Evolutionary conservation across 2,888 invertebrate species (phyloP).

Genomic region (Drosophila kanekoi): DNA sequence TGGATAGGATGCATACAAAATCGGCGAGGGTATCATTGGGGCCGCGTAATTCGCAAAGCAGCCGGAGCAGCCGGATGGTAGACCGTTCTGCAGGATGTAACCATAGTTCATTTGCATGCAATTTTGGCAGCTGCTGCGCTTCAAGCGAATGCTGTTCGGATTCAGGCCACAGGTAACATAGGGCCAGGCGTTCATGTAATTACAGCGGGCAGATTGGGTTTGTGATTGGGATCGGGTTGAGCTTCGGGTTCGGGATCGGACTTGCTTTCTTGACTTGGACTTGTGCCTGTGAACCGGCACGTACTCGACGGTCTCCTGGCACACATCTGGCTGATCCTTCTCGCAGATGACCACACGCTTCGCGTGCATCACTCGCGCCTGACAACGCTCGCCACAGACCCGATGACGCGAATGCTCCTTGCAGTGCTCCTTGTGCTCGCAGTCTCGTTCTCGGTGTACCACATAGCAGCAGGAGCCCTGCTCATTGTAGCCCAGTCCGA

Average conservation of each 20-base stretch:
- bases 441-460: conserved; percentile 65
- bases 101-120: conserved; percentile 64
- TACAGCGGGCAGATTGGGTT: conserved; percentile 18
- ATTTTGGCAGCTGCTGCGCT: conserved; percentile 49
- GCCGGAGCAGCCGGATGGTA: conserved; percentile 58
- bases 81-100: conserved; percentile 57
- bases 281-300: conserved; percentile 55
- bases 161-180: conserved; percentile 53
- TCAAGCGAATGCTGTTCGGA: not conserved
- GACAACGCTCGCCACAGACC: conserved; percentile 81
- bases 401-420: conserved; percentile 69
- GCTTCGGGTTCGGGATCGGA: not conserved
- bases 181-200: conserved; percentile 63
- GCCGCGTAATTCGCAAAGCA: conserved; percentile 46
- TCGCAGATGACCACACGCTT: conserved; percentile 66
- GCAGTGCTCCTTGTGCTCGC: conserved; percentile 63
- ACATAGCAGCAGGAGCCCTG: conserved; percentile 82
- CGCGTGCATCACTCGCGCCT: conserved; percentile 78
- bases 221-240: not conserved
- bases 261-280: conserved; percentile 1
- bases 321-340: conserved; percentile 50
- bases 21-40: conserved; percentile 41
- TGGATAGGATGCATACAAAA: conserved; percentile 21
- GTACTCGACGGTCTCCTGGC: conserved; percentile 72
- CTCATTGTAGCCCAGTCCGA: conserved; percentile 81